Conservation (phyloP, 2,797 vertebrate species). For the Mus minutoides region DNA sequence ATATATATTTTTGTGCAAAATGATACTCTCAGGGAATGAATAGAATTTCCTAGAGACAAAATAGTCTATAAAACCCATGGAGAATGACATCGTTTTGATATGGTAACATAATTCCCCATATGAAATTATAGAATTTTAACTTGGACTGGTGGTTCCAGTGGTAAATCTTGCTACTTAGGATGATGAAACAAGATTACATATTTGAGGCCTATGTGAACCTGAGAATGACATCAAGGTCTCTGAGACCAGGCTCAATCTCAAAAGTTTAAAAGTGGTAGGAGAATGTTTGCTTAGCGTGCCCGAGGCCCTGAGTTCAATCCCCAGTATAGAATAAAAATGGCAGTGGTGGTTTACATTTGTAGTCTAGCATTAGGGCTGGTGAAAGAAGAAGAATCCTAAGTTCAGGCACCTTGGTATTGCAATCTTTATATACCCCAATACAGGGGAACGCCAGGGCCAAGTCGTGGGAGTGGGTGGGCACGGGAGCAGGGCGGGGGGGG, state of each 20-base stretch:
- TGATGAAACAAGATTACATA: background rate
- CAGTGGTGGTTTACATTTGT: background rate
- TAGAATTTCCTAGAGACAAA: conserved; percentile 78
- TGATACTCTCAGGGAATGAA: conserved; percentile 79
- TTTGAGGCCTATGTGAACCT: background rate
- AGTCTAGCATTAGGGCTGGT: background rate
- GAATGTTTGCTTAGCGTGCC: background rate
- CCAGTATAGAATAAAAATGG: background rate
- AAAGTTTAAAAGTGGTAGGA: background rate
- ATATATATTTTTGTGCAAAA: conserved; percentile 81
- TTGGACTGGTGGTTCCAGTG: background rate
- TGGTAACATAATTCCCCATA: conserved; percentile 15
- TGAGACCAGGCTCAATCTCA: background rate
- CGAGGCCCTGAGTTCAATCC: background rate
- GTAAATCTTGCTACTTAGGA: background rate
- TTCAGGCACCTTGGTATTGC: no score
- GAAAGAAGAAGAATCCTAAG: background rate
- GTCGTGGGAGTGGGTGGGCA: no score
- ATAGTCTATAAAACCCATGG: conserved; percentile 77
- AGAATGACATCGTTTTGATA: conserved; percentile 74
- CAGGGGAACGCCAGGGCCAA: no score
- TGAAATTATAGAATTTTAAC: conserved; percentile 54
- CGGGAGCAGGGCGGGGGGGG: no score
- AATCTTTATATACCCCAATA: no score
- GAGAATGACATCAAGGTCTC: background rate